Evolutionary conservation across 1,140 invertebrate species (phyloP), one percentile per base, ranked within the genome.

Genomic region (Drosophila virilis): DNA sequence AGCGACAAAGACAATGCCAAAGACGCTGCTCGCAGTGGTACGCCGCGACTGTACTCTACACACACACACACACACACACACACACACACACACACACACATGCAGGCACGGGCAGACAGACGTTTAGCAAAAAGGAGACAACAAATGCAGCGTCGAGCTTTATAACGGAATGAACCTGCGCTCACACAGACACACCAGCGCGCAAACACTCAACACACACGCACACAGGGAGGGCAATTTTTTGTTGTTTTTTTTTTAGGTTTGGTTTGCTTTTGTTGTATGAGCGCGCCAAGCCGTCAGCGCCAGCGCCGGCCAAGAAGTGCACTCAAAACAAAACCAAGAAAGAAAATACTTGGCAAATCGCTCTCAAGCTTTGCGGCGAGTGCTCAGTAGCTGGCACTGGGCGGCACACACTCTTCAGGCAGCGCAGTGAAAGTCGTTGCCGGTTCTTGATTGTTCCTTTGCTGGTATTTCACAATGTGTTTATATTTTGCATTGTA

Each of bases 271-370:
- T 50, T 75, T 48, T 35, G 43, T 55, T 74, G 73, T 65, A 51
- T 32, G 28, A 51, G 43, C 52, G 32, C 22, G 22, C n/a, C n/a
- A n/a, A n/a, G n/a, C n/a, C n/a, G n/a, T n/a, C n/a, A n/a, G n/a
- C 22, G 22, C 48, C 51, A 28, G 59, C 61, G 40, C 22, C 38
- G 33, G 45, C 12, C 35, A 64, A 73, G 70, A 75, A 46, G 50
- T 60, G 60, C 61, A 82, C 81, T 86, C 77, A 84, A 77, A 84
- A 80, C 81, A 84, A 84, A 67, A 74, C 46, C 57, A 80, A 74
- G 50, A 79, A 77, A 62, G 40, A 33, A 38, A 64, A 22, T 22
- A 22, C 10, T 28, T 43, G 52, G 37, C 48, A 28, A 50, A 32
- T 60, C 35, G 15, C 17, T 28, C 22, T 28, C 22, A 28, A 28